Conservation (phyloP, 92 coral and sea anemone species). For the Palythoa heliodiscus region DNA sequence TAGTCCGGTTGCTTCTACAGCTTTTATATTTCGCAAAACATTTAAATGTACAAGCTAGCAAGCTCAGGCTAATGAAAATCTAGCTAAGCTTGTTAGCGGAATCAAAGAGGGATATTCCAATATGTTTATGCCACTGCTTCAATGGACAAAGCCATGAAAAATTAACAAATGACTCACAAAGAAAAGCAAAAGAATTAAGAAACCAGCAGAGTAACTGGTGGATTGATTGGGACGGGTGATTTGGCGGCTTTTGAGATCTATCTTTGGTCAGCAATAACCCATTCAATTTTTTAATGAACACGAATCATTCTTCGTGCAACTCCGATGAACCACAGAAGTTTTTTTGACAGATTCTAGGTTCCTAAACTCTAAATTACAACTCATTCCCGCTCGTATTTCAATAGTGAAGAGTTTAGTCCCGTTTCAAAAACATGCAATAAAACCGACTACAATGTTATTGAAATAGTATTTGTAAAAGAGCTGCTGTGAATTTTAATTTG, state of each 20-base stretch:
- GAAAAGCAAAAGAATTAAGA: conserved; percentile 2
- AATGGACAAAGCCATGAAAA: not conserved
- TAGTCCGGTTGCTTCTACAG: too few relatives aligned
- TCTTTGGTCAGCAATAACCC: not conserved
- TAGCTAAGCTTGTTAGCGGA: not conserved
- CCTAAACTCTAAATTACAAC: not conserved
- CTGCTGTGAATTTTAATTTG: too few relatives aligned
- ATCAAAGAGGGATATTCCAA: not conserved
- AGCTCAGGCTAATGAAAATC: too few relatives aligned
- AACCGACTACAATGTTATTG: not conserved
- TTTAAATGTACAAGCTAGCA: too few relatives aligned
- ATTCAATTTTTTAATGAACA: not conserved
- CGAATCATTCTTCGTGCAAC: not conserved
- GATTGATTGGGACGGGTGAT: not conserved
- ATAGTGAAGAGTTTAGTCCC: not conserved
- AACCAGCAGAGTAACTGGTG: conserved; percentile 23
- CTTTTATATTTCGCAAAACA: too few relatives aligned
- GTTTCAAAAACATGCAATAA: not conserved
- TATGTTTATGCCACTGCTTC: not conserved
- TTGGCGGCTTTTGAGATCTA: not conserved
- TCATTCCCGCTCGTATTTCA: not conserved
- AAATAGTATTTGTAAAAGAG: too few relatives aligned
- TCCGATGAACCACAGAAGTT: not conserved
- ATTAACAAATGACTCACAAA: not conserved
- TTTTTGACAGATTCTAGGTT: not conserved